Conservation (phyloP, 2,888 invertebrate genomes). For the Drosophila bunnanda region DNA sequence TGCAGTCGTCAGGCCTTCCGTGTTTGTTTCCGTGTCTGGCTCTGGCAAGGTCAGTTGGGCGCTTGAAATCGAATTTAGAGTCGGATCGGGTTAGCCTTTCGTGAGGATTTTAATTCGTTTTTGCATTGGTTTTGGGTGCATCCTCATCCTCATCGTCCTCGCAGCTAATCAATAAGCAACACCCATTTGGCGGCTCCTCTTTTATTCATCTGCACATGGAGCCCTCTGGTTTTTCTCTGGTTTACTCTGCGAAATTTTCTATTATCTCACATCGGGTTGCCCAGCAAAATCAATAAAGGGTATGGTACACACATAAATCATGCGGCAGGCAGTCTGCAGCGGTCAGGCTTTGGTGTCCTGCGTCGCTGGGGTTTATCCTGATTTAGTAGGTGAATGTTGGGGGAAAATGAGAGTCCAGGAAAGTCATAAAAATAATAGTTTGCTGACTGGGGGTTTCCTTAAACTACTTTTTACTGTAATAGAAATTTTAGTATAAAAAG, state of each 20-base stretch:
- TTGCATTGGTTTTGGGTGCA: conserved; percentile 17
- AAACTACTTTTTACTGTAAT: neutral
- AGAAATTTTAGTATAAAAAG: neutral
- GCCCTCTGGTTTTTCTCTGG: conserved; percentile 31
- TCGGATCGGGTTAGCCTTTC: conserved; percentile 32
- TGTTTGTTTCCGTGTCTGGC: conserved; percentile 41
- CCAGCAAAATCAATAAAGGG: conserved; percentile 65
- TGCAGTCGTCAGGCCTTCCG: conserved; percentile 24
- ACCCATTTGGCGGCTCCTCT: conserved; percentile 39
- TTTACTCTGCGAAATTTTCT: conserved; percentile 52
- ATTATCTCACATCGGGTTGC: conserved; percentile 53
- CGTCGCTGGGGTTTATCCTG: neutral
- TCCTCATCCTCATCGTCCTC: conserved; percentile 7
- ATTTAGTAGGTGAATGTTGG: conserved; percentile 9
- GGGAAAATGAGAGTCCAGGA: neutral
- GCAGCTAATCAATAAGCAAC: conserved; percentile 34
- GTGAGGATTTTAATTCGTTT: conserved; percentile 1
- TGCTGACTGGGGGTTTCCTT: neutral
- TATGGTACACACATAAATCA: conserved; percentile 53
- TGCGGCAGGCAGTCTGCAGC: conserved; percentile 16
- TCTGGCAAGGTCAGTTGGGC: conserved; percentile 15
- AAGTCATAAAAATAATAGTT: conserved; percentile 1
- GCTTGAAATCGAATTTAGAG: conserved; percentile 33
- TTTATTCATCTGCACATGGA: neutral
- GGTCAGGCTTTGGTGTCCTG: conserved; percentile 17